Conservation (phyloP, 2,888 invertebrate species). For the Phalangium opilio region DNA sequence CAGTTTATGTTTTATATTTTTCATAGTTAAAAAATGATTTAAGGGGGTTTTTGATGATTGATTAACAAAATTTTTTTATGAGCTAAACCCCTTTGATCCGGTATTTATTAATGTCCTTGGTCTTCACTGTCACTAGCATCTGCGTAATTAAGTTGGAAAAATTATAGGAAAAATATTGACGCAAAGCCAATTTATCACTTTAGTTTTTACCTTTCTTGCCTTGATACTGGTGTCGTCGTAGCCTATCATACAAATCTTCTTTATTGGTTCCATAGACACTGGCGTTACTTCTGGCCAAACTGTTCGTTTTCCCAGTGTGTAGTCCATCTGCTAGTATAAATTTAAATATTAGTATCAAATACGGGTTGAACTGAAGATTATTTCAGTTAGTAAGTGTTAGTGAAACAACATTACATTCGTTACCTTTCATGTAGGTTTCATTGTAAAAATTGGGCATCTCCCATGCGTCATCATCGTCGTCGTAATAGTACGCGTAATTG, state of each 20-base stretch:
- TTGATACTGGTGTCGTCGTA: conserved; percentile 86
- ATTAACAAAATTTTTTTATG: not conserved
- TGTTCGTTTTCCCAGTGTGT: conserved; percentile 77
- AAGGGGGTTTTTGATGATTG: not conserved
- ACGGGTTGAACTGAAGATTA: conserved; percentile 1
- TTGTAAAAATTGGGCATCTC: conserved; percentile 96
- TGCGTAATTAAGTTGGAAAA: conserved; percentile 5
- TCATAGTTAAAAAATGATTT: not conserved
- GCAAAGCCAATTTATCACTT: no score
- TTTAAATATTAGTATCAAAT: not conserved
- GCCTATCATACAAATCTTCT: conserved; percentile 85
- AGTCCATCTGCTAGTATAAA: conserved; percentile 42
- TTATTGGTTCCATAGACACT: conserved; percentile 79
- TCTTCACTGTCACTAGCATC: conserved; percentile 20
- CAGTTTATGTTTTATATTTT: no score
- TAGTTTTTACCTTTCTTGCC: conserved; percentile 95
- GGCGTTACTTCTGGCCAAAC: conserved; percentile 78
- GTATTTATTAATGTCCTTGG: conserved; percentile 9
- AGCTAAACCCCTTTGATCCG: not conserved
- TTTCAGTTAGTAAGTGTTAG: not conserved
- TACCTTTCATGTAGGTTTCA: conserved; percentile 76
- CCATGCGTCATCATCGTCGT: conserved; percentile 71
- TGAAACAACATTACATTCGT: no score
- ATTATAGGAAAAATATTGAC: conserved; percentile 1
- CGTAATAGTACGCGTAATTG: conserved; percentile 88